Evolutionary conservation across 2,888 invertebrate genomes (phyloP).

Genomic region (Lottia gigantea): DNA sequence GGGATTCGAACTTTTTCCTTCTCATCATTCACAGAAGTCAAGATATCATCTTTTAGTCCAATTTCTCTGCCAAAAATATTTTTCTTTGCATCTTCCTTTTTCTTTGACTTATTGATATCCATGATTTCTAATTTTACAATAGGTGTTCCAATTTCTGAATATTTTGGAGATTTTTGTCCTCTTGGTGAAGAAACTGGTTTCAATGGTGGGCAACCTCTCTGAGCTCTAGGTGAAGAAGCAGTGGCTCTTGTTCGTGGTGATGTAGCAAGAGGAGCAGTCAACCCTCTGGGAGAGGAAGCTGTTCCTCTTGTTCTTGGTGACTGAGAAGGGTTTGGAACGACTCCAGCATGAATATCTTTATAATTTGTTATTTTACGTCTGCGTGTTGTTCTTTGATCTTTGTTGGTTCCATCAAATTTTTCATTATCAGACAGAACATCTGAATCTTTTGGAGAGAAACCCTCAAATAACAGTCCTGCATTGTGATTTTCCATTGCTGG

Average conservation of each 20-base stretch:
- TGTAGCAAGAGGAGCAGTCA: constrained; percentile 36
- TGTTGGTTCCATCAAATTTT: constrained; percentile 8
- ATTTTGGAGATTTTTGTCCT: constrained; percentile 30
- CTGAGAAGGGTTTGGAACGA: constrained; percentile 27
- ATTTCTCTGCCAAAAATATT: constrained; percentile 5
- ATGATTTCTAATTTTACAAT: constrained; percentile 52
- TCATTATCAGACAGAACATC: background rate
- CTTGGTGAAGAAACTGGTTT: constrained; percentile 29
- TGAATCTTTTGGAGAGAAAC: background rate
- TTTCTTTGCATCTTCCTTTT: constrained; percentile 28
- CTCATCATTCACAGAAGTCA: constrained; percentile 14
- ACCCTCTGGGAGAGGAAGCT: constrained; percentile 42
- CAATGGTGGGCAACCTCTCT: constrained; percentile 27
- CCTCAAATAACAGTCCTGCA: background rate
- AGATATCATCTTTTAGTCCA: constrained; percentile 19
- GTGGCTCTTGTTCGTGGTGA: constrained; percentile 34
- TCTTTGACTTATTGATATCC: constrained; percentile 28
- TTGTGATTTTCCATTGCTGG: background rate
- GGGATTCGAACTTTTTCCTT: background rate
- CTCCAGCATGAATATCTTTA: constrained; percentile 47
- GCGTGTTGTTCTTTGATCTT: constrained; percentile 37
- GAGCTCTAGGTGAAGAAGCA: constrained; percentile 36
- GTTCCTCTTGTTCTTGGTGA: constrained; percentile 29
- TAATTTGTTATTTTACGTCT: constrained; percentile 48
- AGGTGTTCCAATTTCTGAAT: constrained; percentile 36